These are phyloP conservation scores for Dicerorhinus sumatrensis DNA, from an alignment of 2,113 vertebrate genomes.

Conservation along the genomic window DNA sequence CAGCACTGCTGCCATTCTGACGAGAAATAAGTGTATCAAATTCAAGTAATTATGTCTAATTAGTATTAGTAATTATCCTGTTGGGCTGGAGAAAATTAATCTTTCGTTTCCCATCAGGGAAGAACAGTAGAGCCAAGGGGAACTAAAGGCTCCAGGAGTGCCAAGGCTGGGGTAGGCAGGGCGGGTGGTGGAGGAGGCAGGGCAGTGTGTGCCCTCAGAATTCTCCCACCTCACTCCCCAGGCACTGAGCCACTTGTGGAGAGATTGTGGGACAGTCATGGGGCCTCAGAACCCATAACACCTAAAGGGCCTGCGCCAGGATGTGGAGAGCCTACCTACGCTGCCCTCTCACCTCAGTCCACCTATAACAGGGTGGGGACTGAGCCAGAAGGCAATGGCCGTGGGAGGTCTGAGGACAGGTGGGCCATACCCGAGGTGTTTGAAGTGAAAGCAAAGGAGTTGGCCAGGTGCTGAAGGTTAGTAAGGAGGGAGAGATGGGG, in stretches of 20 bases:
- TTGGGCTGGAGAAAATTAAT: conserved; percentile 97
- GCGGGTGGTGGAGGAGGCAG: neutral
- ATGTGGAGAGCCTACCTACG: accelerated
- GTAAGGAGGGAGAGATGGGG: too few species aligned
- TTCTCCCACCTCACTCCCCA: neutral
- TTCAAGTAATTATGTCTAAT: conserved; percentile 99
- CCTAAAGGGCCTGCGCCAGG: neutral
- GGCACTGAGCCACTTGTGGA: accelerated
- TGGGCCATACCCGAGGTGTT: neutral
- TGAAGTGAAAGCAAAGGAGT: accelerated
- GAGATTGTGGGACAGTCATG: accelerated
- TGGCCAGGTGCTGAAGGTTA: neutral
- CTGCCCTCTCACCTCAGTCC: neutral
- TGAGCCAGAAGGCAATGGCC: neutral
- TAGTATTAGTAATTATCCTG: conserved; percentile 99
- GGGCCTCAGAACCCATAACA: neutral
- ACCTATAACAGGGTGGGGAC: neutral
- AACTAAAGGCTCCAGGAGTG: conserved; percentile 68
- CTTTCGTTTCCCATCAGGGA: conserved; percentile 93
- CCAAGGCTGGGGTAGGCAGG: accelerated
- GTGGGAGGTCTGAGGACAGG: neutral
- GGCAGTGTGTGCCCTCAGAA: accelerated
- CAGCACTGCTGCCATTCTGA: conserved; percentile 92
- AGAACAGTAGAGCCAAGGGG: conserved; percentile 88
- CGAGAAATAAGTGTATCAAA: conserved; percentile 96